Base-by-base conservation (phyloP, 2,888 invertebrate species). In the Yponomeuta evonymella region DNA sequence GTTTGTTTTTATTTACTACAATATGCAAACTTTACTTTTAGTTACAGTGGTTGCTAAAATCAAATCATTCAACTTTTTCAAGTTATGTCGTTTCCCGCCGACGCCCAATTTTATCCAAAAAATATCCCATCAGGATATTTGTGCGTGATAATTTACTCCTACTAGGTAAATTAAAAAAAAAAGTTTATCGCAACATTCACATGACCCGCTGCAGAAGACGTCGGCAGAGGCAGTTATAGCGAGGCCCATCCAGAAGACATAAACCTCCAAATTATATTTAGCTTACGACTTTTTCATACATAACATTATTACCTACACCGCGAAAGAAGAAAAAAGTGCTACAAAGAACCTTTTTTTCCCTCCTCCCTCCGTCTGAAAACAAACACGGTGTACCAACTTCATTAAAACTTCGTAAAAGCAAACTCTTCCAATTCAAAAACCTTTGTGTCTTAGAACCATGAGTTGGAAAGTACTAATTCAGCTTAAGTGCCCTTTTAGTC, bases 201-300 rank as follows among this genome's bases (percentile, higher is more conserved):
- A 33, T 1, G 33, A 33, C 33, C 33, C 43, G 43, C 43, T 5
- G 43, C 43, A 8, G 8, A 43, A 43, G 43, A 43, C 43, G 8
- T 43, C 9, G 43, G 8, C 43, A 8, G 43, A 43, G 43, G 43
- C 43, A 43, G 43, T 43, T 8, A 43, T 5, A 6, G 15, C 51
- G 51, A 58, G 4, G 2, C 12, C 15, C 15, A 58, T 12, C 15
- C 12, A 15, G 33, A 33, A 65, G 12, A 11, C 33, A 29, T 30
- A 64, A 65, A 65, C 33, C 29, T 12, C 11, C 65, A 65, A 65
- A 65, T 65, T 65, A 33, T 12, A 30, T 65, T 65, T 65, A 33
- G 30, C 65, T 65, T 65, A 65, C 11, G 65, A 65, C 30, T 65
- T 65, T 65, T 33, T 65, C 65, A 65, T 65, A 65, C 65, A 65